Evolutionary conservation across 2,888 invertebrate species (phyloP).

Genomic region (Amphipoea oculea): DNA sequence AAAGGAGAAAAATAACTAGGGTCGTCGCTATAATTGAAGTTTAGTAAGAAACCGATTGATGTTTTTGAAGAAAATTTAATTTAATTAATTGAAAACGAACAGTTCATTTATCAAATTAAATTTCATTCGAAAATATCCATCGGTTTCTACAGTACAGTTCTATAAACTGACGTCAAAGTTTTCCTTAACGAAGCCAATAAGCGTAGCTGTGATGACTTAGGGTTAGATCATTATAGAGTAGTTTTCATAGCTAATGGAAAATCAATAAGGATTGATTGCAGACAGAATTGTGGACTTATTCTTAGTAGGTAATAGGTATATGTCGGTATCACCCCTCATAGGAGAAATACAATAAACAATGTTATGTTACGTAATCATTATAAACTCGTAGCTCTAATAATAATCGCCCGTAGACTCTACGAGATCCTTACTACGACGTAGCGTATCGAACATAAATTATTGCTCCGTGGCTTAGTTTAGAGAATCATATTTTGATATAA

Average conservation of each 20-base stretch:
- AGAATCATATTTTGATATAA: constrained; percentile 47
- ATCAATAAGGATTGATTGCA: constrained; percentile 20
- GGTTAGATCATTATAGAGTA: neutral
- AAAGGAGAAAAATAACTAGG: too few species aligned
- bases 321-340: neutral
- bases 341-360: neutral
- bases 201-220: neutral
- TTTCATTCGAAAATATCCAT: too few species aligned
- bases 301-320: constrained; percentile 3
- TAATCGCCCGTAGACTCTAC: constrained; percentile 2
- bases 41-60: too few species aligned
- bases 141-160: neutral
- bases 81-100: too few species aligned
- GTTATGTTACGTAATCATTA: neutral
- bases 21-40: too few species aligned
- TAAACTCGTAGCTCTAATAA: neutral
- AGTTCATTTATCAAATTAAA: too few species aligned
- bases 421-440: constrained; percentile 32
- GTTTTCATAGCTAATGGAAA: constrained; percentile 18
- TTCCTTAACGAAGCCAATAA: neutral
- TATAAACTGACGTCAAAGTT: neutral
- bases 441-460: constrained; percentile 8
- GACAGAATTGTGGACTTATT: constrained; percentile 12
- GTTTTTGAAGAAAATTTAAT: too few species aligned
- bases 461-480: constrained; percentile 32